Percentiles rank a stretch among this genome's conserved stretches.
These are phyloP conservation scores for Carettochelys insculpta DNA, from an alignment of 2,113 vertebrate species.

Conservation along the genomic window DNA sequence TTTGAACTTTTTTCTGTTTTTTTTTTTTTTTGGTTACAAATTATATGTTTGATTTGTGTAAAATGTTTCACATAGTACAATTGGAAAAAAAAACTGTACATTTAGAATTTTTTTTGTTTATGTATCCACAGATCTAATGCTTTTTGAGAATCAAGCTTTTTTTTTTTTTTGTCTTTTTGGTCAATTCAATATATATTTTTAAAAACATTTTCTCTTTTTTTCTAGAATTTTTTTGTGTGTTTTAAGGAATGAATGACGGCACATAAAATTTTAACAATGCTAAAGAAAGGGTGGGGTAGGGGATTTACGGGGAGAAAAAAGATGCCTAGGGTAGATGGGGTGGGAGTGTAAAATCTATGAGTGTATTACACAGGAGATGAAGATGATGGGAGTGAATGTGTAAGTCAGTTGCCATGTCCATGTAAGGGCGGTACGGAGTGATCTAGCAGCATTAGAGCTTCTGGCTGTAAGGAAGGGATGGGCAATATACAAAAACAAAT, in stretches of 20 bases:
- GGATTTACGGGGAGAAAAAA: constrained; percentile 73
- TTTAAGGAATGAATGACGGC: constrained; percentile 88
- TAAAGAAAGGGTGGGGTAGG: constrained; percentile 80
- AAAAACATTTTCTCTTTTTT: constrained; percentile 81
- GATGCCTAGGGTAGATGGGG: constrained; percentile 72
- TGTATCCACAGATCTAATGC: constrained; percentile 61
- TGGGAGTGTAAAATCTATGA: constrained; percentile 87
- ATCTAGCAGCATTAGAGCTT: constrained; percentile 99
- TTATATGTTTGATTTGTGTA: constrained; percentile 77
- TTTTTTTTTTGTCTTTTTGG: constrained; percentile 71
- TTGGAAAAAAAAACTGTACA: constrained; percentile 80
- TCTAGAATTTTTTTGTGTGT: constrained; percentile 85
- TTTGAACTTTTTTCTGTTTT: constrained; percentile 66
- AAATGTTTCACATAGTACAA: constrained; percentile 80
- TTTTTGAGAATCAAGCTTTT: constrained; percentile 67
- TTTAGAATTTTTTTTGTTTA: constrained; percentile 72
- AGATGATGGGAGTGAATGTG: constrained; percentile 95
- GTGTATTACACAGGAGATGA: constrained; percentile 97
- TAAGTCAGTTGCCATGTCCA: constrained; percentile 99
- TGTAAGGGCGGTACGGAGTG: constrained; percentile 99
- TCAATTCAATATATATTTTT: constrained; percentile 84
- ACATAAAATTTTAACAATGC: constrained; percentile 88
- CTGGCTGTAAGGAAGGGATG: constrained; percentile 99
- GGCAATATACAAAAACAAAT: constrained; percentile 99
- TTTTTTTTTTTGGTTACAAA: constrained; percentile 77